Base-by-base conservation (phyloP, 2,797 vertebrate species). In the Fratercula arctica region DNA sequence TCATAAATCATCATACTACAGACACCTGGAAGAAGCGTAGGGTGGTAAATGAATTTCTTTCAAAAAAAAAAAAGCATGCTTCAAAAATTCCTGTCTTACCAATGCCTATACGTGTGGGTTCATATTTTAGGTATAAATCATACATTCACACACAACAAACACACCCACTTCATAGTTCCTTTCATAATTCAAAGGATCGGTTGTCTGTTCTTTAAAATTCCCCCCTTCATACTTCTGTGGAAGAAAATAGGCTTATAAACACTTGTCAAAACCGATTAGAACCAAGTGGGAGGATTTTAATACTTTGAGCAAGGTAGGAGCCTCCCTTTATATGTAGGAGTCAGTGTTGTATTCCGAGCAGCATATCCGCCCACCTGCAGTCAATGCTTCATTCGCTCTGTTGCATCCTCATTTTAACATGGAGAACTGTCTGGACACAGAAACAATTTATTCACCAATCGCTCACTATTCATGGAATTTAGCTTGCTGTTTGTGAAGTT, bases 11-110 rank as follows among this genome's bases (percentile, higher is more conserved):
- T 88, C 80, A 18, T 67, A 50, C 50, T 80, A 63, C 68, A 95
- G 87, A 76, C 72, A 88, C 33, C 59, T 66, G 80, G 64, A 93
- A 96, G 87, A 96, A 96, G 37, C 63, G 59, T 78, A 95, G 89
- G 95, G 57, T 25, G 56, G 63, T 75, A 96, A 97, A 96, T 90
- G 4, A 95, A 96, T 95, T 96, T 93, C 93, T 86, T 96, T 87
- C 24, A 90, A 80, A 93, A 91, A 84, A 46, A 56, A 54, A n/a
- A 63, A 73, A 64, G 2, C 2, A 18, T 64, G 24, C 60, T 91
- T 77, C 46, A 41, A 37, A 45, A 89, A 93, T 80, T 82, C 54
- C 37, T 25, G 29, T 92, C 72, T 95, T 91, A 95, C 83, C 93
- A 93, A 93, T 90, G 21, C 19, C 45, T 92, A 35, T 51, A 33